phyloP scores from a whole-genome alignment of 2,797 vertebrate species.

The Semaprochilodus insignis region DNA sequence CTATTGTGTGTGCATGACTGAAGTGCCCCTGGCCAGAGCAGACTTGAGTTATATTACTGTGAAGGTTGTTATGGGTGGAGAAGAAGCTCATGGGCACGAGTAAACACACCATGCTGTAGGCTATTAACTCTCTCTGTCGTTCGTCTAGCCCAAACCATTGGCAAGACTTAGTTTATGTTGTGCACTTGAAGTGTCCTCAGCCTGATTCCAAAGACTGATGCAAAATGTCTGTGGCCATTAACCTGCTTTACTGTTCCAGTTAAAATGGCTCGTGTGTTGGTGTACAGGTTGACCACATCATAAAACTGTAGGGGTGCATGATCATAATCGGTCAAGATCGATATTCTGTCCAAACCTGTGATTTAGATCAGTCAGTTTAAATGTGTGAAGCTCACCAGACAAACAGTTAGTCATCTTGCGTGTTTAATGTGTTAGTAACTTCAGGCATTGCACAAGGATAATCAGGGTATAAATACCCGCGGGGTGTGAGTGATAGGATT shows the following conservation, averaged over 20 bases:
- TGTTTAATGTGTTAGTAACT: background rate
- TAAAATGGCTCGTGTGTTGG: background rate
- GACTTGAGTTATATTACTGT: slow-evolving; percentile 31
- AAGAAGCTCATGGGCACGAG: slow-evolving; percentile 3
- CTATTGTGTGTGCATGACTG: slow-evolving; percentile 37
- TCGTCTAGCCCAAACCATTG: background rate
- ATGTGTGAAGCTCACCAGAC: too few relatives aligned
- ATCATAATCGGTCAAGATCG: background rate
- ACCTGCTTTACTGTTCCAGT: background rate
- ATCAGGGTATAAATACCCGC: too few relatives aligned
- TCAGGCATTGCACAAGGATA: too few relatives aligned
- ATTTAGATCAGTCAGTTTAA: background rate
- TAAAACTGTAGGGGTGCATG: background rate
- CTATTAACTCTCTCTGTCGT: background rate
- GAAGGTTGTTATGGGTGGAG: background rate
- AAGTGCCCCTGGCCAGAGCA: slow-evolving; percentile 30
- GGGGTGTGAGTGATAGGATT: too few relatives aligned
- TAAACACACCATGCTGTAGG: background rate
- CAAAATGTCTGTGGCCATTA: background rate
- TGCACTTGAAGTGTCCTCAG: background rate
- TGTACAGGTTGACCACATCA: background rate
- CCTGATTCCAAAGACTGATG: background rate
- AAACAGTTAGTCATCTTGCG: too few relatives aligned
- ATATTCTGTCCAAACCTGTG: background rate
- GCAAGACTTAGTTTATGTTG: background rate